These are phyloP conservation scores for Chrysogorgia sp. DNA, from an alignment of 92 coral and sea anemone genomes.

Conservation along the genomic window DNA sequence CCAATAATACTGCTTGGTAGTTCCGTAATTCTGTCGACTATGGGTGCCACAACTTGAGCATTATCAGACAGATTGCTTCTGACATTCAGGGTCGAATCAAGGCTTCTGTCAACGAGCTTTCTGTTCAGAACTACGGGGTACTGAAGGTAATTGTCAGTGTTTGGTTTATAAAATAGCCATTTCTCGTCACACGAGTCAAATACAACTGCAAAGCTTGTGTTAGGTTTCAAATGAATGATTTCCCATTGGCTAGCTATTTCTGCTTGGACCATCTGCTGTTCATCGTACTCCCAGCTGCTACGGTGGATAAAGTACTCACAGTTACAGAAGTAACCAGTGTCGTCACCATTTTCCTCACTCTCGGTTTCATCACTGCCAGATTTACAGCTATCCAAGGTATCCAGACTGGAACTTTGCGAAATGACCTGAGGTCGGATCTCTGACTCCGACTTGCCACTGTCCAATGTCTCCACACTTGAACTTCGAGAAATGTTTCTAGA, in stretches of 20 bases:
- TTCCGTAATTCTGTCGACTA: not conserved
- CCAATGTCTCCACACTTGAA: constrained; percentile 30
- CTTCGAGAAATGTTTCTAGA: constrained; percentile 20
- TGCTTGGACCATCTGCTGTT: constrained; percentile 86
- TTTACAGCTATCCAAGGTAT: constrained; percentile 62
- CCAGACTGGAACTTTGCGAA: constrained; percentile 20
- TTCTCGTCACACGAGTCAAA: constrained; percentile 71
- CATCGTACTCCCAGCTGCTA: constrained; percentile 92
- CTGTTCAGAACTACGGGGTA: constrained; percentile 13
- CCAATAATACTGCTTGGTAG: constrained; percentile 52
- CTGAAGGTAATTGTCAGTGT: constrained; percentile 7
- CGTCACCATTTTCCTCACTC: constrained; percentile 76
- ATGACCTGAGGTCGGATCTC: not conserved
- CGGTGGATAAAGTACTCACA: constrained; percentile 89
- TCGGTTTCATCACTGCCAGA: constrained; percentile 90
- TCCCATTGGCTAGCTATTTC: constrained; percentile 86
- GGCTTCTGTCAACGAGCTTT: constrained; percentile 16
- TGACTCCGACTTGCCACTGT: not conserved
- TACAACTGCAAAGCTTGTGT: constrained; percentile 66
- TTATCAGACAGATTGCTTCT: not conserved
- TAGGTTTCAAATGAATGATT: constrained; percentile 45
- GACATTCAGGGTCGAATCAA: not conserved
- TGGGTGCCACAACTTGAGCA: not conserved
- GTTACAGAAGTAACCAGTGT: constrained; percentile 67
- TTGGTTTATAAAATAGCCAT: constrained; percentile 68